These are phyloP conservation scores for Tachina grossa DNA, from an alignment of 2,888 invertebrate genomes.

Conservation along the genomic window DNA sequence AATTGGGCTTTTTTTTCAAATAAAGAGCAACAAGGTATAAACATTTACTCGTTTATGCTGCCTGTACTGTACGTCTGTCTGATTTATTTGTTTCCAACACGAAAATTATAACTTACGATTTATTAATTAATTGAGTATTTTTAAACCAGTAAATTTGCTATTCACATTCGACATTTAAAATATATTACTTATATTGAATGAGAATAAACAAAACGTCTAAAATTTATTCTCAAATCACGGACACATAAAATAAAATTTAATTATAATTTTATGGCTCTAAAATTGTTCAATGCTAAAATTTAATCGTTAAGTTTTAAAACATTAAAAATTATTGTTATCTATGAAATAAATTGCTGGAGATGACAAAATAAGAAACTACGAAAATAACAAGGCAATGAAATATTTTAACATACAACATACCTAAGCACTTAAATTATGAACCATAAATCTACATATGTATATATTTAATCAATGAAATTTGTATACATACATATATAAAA, in stretches of 20 bases:
- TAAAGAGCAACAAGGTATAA: too few species aligned
- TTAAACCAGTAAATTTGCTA: not conserved
- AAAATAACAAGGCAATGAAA: constrained; percentile 1
- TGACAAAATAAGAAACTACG: not conserved
- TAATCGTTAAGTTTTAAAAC: not conserved
- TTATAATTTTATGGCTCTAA: not conserved
- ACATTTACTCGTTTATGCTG: too few species aligned
- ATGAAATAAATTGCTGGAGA: constrained; percentile 15
- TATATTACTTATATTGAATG: not conserved
- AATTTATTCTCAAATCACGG: not conserved
- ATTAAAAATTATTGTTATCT: constrained; percentile 30
- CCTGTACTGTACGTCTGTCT: too few species aligned
- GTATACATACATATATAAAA: too few species aligned
- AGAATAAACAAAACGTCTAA: not conserved
- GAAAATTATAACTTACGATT: not conserved
- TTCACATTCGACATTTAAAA: not conserved
- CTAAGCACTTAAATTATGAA: not conserved
- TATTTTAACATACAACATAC: not conserved
- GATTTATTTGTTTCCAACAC: too few species aligned
- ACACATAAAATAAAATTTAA: not conserved
- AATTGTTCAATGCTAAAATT: not conserved
- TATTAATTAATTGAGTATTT: not conserved
- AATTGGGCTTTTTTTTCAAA: too few species aligned
- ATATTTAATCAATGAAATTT: too few species aligned
- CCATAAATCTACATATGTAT: not conserved